Evolutionary conservation across 2,797 vertebrate species (phyloP).

Genomic region (Myotis pilosus): DNA sequence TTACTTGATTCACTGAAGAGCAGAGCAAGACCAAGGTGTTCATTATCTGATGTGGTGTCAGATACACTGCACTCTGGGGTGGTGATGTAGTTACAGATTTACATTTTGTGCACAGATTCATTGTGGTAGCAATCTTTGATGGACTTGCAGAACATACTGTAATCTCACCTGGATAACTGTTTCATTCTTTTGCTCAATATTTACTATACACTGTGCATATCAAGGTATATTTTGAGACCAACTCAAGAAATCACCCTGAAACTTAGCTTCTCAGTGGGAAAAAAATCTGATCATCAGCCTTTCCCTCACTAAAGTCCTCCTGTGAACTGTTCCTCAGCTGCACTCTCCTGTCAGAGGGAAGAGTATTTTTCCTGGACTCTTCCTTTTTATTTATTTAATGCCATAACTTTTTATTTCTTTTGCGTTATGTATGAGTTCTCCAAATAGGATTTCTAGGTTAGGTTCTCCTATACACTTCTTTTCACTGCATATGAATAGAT

Average conservation of each 20-base stretch:
- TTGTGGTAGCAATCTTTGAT: not conserved
- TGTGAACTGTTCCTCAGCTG: not conserved
- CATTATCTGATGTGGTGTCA: not conserved
- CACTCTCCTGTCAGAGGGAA: not conserved
- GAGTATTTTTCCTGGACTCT: not conserved
- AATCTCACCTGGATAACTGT: not conserved
- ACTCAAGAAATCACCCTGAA: slow-evolving; percentile 10
- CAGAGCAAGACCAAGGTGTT: not conserved
- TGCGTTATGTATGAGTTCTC: not conserved
- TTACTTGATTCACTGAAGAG: not conserved
- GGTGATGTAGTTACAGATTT: not conserved
- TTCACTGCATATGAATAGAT: not conserved
- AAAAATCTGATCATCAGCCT: not conserved
- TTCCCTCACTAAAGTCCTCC: not conserved
- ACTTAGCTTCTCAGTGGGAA: not conserved
- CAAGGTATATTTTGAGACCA: slow-evolving; percentile 12
- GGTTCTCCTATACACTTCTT: not conserved
- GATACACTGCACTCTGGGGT: not conserved
- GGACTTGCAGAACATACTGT: not conserved
- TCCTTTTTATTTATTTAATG: not conserved
- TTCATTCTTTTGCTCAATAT: slow-evolving; percentile 11
- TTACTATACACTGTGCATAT: not conserved
- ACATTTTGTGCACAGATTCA: not conserved
- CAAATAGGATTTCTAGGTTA: not conserved
- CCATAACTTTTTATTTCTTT: not conserved